Percentiles rank a stretch among this genome's conserved stretches.
Evolutionary conservation across 2,888 invertebrate genomes (phyloP).

Genomic region (Clunio marinus): DNA sequence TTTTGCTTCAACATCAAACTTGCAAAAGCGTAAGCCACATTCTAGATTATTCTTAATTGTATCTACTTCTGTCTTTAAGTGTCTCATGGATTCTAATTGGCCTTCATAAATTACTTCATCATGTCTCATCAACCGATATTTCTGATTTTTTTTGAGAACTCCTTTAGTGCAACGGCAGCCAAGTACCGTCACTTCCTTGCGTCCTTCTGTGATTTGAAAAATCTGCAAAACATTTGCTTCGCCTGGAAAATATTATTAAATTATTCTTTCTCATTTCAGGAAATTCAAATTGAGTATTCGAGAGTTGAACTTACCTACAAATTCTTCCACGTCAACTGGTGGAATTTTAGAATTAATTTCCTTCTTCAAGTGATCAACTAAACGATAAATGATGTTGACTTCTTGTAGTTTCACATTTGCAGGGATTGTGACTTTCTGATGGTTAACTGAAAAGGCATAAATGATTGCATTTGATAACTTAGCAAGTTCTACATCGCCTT

Average conservation of each 20-base stretch:
- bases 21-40: slow-evolving; percentile 78
- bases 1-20: slow-evolving; percentile 59
- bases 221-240: slow-evolving; percentile 81
- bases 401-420: slow-evolving; percentile 59
- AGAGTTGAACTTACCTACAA: slow-evolving; percentile 60
- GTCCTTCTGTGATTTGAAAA: slow-evolving; percentile 75
- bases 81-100: slow-evolving; percentile 73
- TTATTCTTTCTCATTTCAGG: too few species aligned
- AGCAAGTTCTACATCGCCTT: slow-evolving; percentile 79
- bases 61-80: slow-evolving; percentile 82
- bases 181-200: slow-evolving; percentile 77
- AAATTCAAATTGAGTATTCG: neutral
- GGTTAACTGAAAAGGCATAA: slow-evolving; percentile 81
- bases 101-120: slow-evolving; percentile 67
- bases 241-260: slow-evolving; percentile 53
- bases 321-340: slow-evolving; percentile 65
- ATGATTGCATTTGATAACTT: slow-evolving; percentile 71
- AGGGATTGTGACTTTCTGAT: slow-evolving; percentile 48
- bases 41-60: slow-evolving; percentile 78
- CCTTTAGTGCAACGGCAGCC: slow-evolving; percentile 85
- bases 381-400: slow-evolving; percentile 87
- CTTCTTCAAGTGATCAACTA: slow-evolving; percentile 82
- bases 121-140: slow-evolving; percentile 65
- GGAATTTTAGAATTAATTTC: slow-evolving; percentile 74
- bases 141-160: slow-evolving; percentile 60